Conservation (phyloP, 2,888 invertebrate species). For the Creontiades dilutus region DNA sequence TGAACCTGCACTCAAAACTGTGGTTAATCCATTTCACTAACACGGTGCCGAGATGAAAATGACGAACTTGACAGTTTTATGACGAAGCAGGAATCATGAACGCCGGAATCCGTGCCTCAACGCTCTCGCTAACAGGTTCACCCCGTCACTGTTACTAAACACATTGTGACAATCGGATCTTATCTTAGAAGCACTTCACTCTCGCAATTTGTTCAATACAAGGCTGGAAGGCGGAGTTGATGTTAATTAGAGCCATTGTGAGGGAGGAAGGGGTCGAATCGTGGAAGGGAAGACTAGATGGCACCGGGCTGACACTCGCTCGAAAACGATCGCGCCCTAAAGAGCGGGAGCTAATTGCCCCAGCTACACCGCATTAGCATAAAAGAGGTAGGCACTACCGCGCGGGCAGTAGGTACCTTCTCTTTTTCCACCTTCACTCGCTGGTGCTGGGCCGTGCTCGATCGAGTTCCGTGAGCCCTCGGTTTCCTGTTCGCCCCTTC, state of each 20-base stretch:
- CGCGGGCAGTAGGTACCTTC: slow-evolving; percentile 3
- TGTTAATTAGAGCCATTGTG: slow-evolving; percentile 66
- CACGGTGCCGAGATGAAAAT: too few species aligned
- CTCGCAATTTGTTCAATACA: slow-evolving; percentile 53
- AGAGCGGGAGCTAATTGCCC: slow-evolving; percentile 40
- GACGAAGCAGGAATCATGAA: background rate
- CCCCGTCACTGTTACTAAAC: slow-evolving; percentile 11
- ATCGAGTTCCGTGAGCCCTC: slow-evolving; percentile 38
- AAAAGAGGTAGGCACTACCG: slow-evolving; percentile 1
- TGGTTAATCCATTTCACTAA: too few species aligned
- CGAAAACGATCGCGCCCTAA: slow-evolving; percentile 17
- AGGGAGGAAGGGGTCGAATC: slow-evolving; percentile 19
- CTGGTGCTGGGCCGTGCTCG: slow-evolving; percentile 16
- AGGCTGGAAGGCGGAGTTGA: slow-evolving; percentile 48
- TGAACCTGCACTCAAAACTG: too few species aligned
- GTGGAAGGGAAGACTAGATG: slow-evolving; percentile 44
- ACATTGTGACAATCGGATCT: slow-evolving; percentile 49
- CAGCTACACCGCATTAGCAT: slow-evolving; percentile 33
- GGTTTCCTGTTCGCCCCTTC: slow-evolving; percentile 46
- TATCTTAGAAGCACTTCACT: slow-evolving; percentile 31
- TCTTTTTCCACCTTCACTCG: slow-evolving; percentile 30
- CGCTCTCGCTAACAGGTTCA: background rate
- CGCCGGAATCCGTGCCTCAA: background rate
- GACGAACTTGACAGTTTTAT: too few species aligned
- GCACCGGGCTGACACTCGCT: slow-evolving; percentile 52